These are phyloP conservation scores for Holacanthus passer DNA, from an alignment of 2,113 vertebrate genomes.

Conservation along the genomic window DNA sequence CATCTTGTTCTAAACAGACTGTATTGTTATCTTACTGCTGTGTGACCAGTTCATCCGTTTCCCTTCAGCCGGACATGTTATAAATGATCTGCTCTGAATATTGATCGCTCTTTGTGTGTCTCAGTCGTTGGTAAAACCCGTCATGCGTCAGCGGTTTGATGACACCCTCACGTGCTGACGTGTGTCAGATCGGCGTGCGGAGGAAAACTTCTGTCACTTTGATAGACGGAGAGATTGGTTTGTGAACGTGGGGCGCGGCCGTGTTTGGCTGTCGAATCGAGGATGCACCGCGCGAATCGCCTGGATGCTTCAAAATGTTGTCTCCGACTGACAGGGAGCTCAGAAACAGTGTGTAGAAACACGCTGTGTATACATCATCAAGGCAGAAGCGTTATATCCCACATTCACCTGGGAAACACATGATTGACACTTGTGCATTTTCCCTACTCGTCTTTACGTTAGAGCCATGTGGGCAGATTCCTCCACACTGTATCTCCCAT, in stretches of 20 bases:
- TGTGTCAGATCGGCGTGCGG: neutral
- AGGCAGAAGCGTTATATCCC: neutral
- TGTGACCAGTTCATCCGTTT: neutral
- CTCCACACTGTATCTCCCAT: constrained; percentile 38
- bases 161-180: constrained; percentile 42
- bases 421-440: neutral
- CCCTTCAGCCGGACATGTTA: neutral
- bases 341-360: neutral
- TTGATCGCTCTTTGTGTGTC: neutral
- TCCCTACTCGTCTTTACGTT: neutral
- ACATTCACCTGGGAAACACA: neutral
- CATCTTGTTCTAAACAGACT: neutral
- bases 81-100: constrained; percentile 14
- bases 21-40: neutral
- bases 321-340: constrained; percentile 18
- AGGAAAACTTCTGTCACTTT: constrained; percentile 6
- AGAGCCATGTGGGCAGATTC: constrained; percentile 34
- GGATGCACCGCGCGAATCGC: constrained; percentile 7
- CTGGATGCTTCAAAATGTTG: neutral
- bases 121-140: neutral
- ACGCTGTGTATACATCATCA: constrained; percentile 3
- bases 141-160: constrained; percentile 21
- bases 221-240: constrained; percentile 30
- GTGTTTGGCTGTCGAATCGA: constrained; percentile 23
- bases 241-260: neutral